Evolutionary conservation across 2,113 vertebrate species (phyloP).

Genomic region (Psittacara wagleri): DNA sequence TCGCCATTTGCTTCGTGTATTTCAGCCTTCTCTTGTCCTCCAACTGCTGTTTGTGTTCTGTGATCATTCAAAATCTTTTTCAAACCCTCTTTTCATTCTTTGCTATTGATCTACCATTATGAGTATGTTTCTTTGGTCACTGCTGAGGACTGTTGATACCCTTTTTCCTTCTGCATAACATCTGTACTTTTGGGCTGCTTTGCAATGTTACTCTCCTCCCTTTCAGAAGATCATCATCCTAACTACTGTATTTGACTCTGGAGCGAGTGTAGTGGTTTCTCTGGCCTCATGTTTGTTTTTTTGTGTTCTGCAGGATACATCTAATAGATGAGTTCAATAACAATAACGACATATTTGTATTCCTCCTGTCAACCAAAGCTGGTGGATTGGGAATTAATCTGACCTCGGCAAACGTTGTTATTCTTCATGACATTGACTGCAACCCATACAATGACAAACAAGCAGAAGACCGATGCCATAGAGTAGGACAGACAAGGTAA

Average conservation of each 20-base stretch:
- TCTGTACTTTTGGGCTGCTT: neutral
- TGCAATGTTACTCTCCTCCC: neutral
- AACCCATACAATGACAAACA: conserved; percentile 98
- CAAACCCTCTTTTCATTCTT: neutral
- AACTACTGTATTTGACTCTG: neutral
- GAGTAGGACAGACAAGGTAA: conserved; percentile 93
- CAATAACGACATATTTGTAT: conserved; percentile 91
- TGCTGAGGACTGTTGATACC: neutral
- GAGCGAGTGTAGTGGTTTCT: neutral
- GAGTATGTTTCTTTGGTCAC: neutral
- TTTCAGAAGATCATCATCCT: neutral
- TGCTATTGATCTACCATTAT: neutral
- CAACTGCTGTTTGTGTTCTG: neutral
- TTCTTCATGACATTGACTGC: conserved; percentile 98
- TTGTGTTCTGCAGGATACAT: conserved; percentile 83
- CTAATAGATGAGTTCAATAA: conserved; percentile 95
- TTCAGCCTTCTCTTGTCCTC: neutral
- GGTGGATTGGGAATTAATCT: conserved; percentile 96
- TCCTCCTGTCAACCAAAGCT: conserved; percentile 95
- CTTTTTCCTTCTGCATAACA: neutral
- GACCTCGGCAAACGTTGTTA: conserved; percentile 93
- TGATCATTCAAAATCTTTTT: neutral
- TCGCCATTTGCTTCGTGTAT: neutral
- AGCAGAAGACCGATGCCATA: conserved; percentile 94
- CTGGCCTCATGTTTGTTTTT: neutral